A percentile compares a stretch with the other conserved stretches of the same genome.
These are phyloP conservation scores for Drosophila ogumai DNA, from an alignment of 1,140 invertebrate genomes.

Conservation along the genomic window DNA sequence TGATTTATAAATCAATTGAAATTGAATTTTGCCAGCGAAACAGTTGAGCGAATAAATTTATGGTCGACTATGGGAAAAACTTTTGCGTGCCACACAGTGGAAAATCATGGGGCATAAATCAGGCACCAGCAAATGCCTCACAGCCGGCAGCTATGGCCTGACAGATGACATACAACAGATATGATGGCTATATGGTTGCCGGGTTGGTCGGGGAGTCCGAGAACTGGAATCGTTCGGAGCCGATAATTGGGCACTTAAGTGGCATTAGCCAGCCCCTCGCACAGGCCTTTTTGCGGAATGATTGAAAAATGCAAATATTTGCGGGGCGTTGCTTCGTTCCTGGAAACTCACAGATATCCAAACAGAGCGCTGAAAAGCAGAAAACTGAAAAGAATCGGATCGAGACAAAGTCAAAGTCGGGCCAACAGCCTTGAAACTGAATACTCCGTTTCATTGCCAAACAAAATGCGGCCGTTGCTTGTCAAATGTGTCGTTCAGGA, in stretches of 20 bases:
- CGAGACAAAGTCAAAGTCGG: slow-evolving; percentile 43
- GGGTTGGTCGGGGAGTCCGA: slow-evolving; percentile 6
- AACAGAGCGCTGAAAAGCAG: slow-evolving; percentile 16
- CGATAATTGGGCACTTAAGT: slow-evolving; percentile 82
- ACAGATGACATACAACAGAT: slow-evolving; percentile 81
- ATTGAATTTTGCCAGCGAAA: slow-evolving; percentile 70
- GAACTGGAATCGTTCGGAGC: slow-evolving; percentile 32
- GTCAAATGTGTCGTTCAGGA: slow-evolving; percentile 77
- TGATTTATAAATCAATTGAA: slow-evolving; percentile 80
- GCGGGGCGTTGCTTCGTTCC: slow-evolving; percentile 55
- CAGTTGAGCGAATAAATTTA: slow-evolving; percentile 69
- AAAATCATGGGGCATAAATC: slow-evolving; percentile 83
- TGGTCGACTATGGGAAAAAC: slow-evolving; percentile 63
- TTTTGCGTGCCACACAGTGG: slow-evolving; percentile 79
- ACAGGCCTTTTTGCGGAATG: slow-evolving; percentile 36
- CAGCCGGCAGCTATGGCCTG: slow-evolving; percentile 72
- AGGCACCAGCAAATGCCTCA: slow-evolving; percentile 51
- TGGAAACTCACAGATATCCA: slow-evolving; percentile 54
- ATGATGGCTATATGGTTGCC: slow-evolving; percentile 54
- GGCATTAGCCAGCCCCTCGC: slow-evolving; percentile 62
- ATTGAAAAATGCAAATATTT: slow-evolving; percentile 75
- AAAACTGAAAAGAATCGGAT: slow-evolving; percentile 16
- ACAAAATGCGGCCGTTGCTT: slow-evolving; percentile 73
- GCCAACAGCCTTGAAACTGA: slow-evolving; percentile 75
- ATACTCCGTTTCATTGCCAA: slow-evolving; percentile 77